A percentile compares a stretch with the other conserved stretches of the same genome.
Conservation (phyloP, 2,113 vertebrate species). For the Mus pahari region DNA sequence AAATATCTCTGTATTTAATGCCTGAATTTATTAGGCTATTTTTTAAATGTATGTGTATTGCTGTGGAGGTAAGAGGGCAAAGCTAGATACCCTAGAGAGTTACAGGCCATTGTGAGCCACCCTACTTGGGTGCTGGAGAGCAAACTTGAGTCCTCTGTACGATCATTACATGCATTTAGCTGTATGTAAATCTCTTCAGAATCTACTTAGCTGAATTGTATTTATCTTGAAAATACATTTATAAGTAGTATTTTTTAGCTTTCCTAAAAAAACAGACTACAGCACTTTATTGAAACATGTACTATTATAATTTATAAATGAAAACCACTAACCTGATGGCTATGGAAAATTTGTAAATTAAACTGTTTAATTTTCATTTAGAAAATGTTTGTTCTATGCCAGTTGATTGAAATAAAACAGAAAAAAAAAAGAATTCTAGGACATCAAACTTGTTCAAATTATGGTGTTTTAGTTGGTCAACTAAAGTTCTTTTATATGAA, state of each 20-base stretch:
- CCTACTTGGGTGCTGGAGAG: not conserved
- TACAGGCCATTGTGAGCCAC: not conserved
- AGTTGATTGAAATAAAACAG: not conserved
- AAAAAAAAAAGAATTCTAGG: not conserved
- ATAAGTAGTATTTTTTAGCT: not conserved
- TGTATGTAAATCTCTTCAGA: too few species aligned
- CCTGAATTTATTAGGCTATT: not conserved
- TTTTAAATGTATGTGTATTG: not conserved
- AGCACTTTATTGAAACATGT: not conserved
- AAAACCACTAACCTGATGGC: not conserved
- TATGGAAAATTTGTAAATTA: not conserved
- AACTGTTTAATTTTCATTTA: not conserved
- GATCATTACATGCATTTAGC: not conserved
- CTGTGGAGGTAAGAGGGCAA: too few species aligned
- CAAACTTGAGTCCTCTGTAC: not conserved
- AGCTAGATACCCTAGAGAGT: not conserved
- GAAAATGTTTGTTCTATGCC: not conserved
- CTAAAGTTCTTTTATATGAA: constrained; percentile 18
- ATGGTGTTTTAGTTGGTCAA: not conserved
- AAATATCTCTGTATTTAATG: not conserved
- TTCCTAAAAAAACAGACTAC: too few species aligned
- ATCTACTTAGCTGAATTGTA: not conserved
- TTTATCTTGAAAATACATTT: not conserved
- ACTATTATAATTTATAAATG: not conserved
- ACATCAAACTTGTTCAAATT: not conserved